Evolutionary conservation across 2,797 vertebrate genomes (phyloP).

Genomic region (Gymnothorax reevesii): DNA sequence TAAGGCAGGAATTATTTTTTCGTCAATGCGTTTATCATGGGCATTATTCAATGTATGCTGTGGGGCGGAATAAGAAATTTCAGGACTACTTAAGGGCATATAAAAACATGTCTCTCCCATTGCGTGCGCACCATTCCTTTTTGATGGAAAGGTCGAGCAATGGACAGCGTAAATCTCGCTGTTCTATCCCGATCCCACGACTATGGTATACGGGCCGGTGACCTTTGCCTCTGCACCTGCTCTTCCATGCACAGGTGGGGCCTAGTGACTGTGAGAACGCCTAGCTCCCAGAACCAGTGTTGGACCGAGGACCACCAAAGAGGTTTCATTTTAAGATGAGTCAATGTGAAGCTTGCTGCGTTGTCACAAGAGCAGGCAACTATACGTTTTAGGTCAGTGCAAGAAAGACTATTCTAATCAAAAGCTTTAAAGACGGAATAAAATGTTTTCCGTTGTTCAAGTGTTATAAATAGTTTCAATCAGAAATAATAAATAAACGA

Average conservation of each 20-base stretch:
- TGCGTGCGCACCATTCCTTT: background rate
- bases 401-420: background rate
- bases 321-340: background rate
- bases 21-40: background rate
- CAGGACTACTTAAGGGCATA: background rate
- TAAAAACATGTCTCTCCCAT: no score
- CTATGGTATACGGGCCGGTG: slow-evolving; percentile 33
- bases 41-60: background rate
- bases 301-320: slow-evolving; percentile 20
- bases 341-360: background rate
- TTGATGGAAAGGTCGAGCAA: background rate
- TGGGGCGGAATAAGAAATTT: background rate
- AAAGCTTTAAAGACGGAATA: background rate
- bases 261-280: slow-evolving; percentile 15
- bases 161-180: slow-evolving; percentile 16
- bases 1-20: background rate
- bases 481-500: background rate
- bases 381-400: background rate
- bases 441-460: background rate
- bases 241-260: slow-evolving; percentile 41
- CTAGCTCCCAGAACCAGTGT: slow-evolving; percentile 38
- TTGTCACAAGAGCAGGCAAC: no score
- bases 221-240: slow-evolving; percentile 57
- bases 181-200: slow-evolving; percentile 12
- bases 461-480: no score